Evolutionary conservation across 2,113 vertebrate genomes (phyloP), one percentile per base, ranked within the genome.

Genomic region (Ophthalmolycus amberensis): DNA sequence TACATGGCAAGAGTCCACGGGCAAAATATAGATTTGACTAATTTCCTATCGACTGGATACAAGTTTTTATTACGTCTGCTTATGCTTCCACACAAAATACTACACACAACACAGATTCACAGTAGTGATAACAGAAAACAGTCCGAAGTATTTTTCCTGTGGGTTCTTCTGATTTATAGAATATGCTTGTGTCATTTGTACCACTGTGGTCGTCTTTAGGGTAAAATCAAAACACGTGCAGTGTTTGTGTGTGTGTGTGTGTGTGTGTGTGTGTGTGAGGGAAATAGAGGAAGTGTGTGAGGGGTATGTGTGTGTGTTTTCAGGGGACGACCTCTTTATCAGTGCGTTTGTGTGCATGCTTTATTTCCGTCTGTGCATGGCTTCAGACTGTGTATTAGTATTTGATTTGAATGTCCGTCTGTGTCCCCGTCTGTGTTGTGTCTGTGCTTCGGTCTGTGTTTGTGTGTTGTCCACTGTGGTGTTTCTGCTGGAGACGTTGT

Each of bases 1-100:
- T 93, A 91, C 86, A 88, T 63, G 80, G 84, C 79, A 93, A 94
- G 94, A 94, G 91, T 94, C 94, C 95, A 95, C 92, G 87, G 95
- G 94, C 87, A 94, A 95, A 95, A 94, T 92, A 90, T 85, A 84
- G 82, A 69, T 83, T 38, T 86, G 73, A 85, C 65, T 44, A 40
- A 76, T 56, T 84, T 77, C 58, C 27, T 34, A 84, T 75, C 82
- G 50, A 77, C 52, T 82, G 12, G n/a, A 86, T 77, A 80, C 46
- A 52, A 72, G 71, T 75, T 52, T 85, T 63, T 37, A 85, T 34
- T 80, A 74, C 5, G 62, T 62, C 25, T 84, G 75, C 25, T 22
- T 66, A 75, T 77, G 44, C 54, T 76, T 71, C 54, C 62, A 80
- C 42, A 79, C 48, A 74, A 67, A 85, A 68, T 70, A 80, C 50